A percentile compares a stretch with the other conserved stretches of the same genome.
Evolutionary conservation across 2,888 invertebrate species (phyloP).

Genomic region (Andrena marginata): DNA sequence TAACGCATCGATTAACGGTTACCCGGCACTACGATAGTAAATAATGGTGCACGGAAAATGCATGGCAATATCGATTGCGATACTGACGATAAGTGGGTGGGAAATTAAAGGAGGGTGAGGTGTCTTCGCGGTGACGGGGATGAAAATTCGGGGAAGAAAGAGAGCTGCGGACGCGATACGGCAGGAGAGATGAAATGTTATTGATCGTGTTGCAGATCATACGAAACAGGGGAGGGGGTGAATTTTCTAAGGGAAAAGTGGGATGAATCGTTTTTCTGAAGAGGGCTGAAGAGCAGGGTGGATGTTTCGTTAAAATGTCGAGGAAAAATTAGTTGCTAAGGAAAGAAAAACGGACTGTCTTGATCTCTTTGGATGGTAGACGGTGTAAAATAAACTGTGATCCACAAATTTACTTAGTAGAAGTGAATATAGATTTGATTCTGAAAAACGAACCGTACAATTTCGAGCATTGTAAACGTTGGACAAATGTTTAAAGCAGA

Average conservation of each 20-base stretch:
- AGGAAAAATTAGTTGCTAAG: too few species aligned
- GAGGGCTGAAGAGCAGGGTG: neutral
- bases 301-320: neutral
- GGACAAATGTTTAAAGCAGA: neutral
- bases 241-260: neutral
- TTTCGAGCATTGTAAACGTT: neutral
- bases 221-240: neutral
- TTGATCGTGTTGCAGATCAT: too few species aligned
- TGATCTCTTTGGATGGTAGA: too few species aligned
- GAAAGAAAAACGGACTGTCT: too few species aligned
- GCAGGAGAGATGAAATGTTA: too few species aligned
- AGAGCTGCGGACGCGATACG: too few species aligned
- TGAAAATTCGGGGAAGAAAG: neutral
- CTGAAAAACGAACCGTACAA: too few species aligned
- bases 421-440: neutral
- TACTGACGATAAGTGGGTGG: neutral
- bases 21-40: neutral
- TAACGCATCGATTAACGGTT: constrained; percentile 27
- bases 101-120: neutral
- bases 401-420: too few species aligned
- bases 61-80: constrained; percentile 26
- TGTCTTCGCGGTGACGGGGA: neutral
- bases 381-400: too few species aligned
- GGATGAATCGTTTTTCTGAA: neutral
- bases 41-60: constrained; percentile 26